A percentile compares a stretch with the other conserved stretches of the same genome.
Conservation (phyloP, 1,140 invertebrate genomes). For the Eumeta japonica region DNA sequence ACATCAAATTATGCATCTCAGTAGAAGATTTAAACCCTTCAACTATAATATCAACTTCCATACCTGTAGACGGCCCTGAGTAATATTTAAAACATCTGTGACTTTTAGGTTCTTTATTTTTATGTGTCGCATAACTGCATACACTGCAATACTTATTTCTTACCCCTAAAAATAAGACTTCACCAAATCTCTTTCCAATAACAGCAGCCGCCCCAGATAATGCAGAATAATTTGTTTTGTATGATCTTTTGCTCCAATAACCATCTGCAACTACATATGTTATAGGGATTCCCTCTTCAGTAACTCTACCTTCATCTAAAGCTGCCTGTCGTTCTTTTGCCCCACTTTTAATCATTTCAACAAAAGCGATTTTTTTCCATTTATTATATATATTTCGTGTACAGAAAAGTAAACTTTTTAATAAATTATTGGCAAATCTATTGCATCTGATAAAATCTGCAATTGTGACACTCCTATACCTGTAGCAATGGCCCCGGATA, state of each 20-base stretch:
- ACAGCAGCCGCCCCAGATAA: constrained; percentile 24
- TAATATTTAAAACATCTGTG: constrained; percentile 29
- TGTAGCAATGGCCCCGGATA: too few species aligned
- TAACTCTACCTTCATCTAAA: constrained; percentile 2
- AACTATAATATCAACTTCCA: constrained; percentile 35
- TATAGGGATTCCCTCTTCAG: constrained; percentile 13
- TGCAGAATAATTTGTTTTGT: too few species aligned
- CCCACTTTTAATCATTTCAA: not conserved
- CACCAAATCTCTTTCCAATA: too few species aligned
- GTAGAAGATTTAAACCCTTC: constrained; percentile 33
- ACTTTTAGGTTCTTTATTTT: constrained; percentile 1
- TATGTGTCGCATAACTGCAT: not conserved
- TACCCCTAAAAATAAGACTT: too few species aligned
- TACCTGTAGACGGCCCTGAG: constrained; percentile 21
- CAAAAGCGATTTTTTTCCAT: constrained; percentile 4
- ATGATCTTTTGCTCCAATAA: constrained; percentile 32
- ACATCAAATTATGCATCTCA: constrained; percentile 26
- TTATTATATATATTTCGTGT: too few species aligned
- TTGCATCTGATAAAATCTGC: too few species aligned
- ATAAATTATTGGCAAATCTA: too few species aligned
- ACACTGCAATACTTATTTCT: constrained; percentile 4
- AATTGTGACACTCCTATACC: too few species aligned
- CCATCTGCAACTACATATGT: too few species aligned
- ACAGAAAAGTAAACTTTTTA: too few species aligned
- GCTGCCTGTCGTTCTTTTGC: constrained; percentile 5